These are phyloP conservation scores for Drosophila quinaria DNA, from an alignment of 2,888 invertebrate species.

Conservation along the genomic window DNA sequence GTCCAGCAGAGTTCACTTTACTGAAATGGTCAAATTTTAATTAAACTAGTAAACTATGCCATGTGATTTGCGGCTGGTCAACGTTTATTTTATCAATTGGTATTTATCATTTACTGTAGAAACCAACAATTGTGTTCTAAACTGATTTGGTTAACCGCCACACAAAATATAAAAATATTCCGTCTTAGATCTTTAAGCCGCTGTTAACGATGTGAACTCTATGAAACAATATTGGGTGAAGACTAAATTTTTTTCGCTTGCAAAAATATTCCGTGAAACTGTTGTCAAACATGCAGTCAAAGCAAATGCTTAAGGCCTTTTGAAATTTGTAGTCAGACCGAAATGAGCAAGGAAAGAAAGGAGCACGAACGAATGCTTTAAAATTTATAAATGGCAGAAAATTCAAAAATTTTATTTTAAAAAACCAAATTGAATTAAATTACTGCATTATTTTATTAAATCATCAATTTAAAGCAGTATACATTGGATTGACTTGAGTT, in stretches of 20 bases:
- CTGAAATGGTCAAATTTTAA: neutral
- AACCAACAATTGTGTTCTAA: neutral
- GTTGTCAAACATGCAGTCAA: neutral
- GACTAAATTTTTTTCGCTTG: neutral
- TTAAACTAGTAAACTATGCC: neutral
- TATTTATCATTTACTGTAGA: too few species aligned
- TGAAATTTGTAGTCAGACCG: neutral
- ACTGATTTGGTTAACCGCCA: too few species aligned
- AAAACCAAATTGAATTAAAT: neutral
- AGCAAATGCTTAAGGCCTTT: constrained; percentile 2
- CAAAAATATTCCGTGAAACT: neutral
- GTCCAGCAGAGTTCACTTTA: neutral
- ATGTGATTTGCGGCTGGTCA: too few species aligned
- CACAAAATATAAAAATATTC: neutral
- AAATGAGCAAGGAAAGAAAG: neutral
- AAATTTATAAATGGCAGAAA: neutral
- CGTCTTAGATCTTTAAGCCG: neutral
- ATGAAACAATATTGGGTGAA: neutral
- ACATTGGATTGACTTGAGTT: too few species aligned
- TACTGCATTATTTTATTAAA: neutral
- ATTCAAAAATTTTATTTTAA: neutral
- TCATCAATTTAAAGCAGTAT: neutral
- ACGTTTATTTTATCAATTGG: too few species aligned
- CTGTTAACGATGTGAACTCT: neutral
- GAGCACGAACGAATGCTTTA: neutral